A percentile compares a stretch with the other conserved stretches of the same genome.
These are phyloP conservation scores for Drosophila watanabei DNA, from an alignment of 1,140 invertebrate species.

Conservation along the genomic window DNA sequence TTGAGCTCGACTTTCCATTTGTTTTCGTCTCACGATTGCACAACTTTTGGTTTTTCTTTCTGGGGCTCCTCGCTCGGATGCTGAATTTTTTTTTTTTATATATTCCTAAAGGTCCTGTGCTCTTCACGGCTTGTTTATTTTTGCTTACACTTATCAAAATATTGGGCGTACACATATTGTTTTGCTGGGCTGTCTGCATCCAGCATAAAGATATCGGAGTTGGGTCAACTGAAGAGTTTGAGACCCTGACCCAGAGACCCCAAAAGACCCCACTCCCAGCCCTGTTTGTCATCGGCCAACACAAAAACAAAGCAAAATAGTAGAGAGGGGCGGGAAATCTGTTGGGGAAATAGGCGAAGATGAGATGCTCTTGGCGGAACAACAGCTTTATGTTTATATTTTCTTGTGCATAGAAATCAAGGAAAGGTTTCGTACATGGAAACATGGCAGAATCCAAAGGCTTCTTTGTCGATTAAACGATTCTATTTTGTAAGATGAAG, in stretches of 20 bases:
- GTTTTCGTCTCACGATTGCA: conserved; percentile 42
- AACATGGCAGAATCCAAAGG: background rate
- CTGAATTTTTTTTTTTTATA: conserved; percentile 24
- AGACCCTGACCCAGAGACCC: conserved; percentile 12
- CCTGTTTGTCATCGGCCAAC: conserved; percentile 19
- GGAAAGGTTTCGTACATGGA: background rate
- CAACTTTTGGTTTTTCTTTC: conserved; percentile 48
- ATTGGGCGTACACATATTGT: conserved; percentile 77
- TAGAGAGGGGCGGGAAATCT: background rate
- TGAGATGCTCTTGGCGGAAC: conserved; percentile 15
- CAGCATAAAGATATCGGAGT: conserved; percentile 70
- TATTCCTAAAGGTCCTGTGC: conserved; percentile 4
- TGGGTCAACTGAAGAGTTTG: conserved; percentile 33
- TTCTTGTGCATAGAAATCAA: conserved; percentile 1
- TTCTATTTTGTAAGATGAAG: background rate
- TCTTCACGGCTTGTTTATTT: conserved; percentile 78
- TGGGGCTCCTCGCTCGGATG: conserved; percentile 26
- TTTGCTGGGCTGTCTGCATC: conserved; percentile 55
- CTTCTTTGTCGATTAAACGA: too few species aligned
- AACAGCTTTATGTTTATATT: conserved; percentile 17
- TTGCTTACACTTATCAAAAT: conserved; percentile 83
- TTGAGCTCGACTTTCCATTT: conserved; percentile 53
- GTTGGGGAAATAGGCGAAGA: conserved; percentile 6
- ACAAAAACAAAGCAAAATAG: conserved; percentile 26
- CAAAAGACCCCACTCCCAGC: conserved; percentile 1